Conservation (phyloP, 2,888 invertebrate genomes). For the Xylota segnis region DNA sequence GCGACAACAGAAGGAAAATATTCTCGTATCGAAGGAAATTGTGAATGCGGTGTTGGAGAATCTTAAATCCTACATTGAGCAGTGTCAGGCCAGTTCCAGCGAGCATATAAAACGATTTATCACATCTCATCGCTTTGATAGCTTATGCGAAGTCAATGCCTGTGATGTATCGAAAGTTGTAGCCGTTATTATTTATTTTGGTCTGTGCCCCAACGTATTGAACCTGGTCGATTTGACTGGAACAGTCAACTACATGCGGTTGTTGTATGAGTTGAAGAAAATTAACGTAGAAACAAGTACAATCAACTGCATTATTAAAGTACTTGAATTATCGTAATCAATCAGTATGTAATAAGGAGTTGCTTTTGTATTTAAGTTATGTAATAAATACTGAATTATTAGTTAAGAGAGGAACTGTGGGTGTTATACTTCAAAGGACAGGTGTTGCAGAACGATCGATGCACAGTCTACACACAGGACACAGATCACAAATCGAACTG, state of each 20-base stretch:
- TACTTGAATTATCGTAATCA: slow-evolving; percentile 68
- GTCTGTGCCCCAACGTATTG: slow-evolving; percentile 82
- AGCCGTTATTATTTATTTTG: slow-evolving; percentile 81
- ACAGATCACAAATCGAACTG: too few relatives aligned
- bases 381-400: slow-evolving; percentile 36
- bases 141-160: slow-evolving; percentile 38
- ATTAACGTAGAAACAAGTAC: slow-evolving; percentile 80
- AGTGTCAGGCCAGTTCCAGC: slow-evolving; percentile 77
- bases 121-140: slow-evolving; percentile 76
- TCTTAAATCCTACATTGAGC: slow-evolving; percentile 80
- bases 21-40: slow-evolving; percentile 82
- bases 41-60: slow-evolving; percentile 81
- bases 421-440: background rate
- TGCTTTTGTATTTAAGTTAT: slow-evolving; percentile 21
- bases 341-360: slow-evolving; percentile 3
- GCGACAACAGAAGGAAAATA: slow-evolving; percentile 78
- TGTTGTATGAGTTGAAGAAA: slow-evolving; percentile 82
- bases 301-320: slow-evolving; percentile 81
- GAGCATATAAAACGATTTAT: slow-evolving; percentile 81
- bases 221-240: slow-evolving; percentile 80
- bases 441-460: too few relatives aligned
- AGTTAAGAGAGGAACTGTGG: background rate
- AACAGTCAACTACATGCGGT: slow-evolving; percentile 81
- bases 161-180: slow-evolving; percentile 80
- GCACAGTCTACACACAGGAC: too few relatives aligned